Evolutionary conservation across 2,888 invertebrate species (phyloP).

Genomic region (Cinara cedri): DNA sequence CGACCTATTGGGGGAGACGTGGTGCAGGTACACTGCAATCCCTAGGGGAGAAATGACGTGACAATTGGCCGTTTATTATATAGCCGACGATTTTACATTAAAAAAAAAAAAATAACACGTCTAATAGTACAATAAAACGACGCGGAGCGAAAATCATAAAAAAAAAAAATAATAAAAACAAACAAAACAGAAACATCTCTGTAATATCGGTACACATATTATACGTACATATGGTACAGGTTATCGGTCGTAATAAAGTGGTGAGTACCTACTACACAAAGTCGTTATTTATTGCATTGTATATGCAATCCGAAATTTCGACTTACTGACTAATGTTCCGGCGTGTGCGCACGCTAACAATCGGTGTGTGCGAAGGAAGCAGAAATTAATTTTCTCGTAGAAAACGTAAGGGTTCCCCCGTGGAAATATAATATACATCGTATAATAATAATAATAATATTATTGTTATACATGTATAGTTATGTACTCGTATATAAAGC

Average conservation of each 20-base stretch:
- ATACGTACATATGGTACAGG: background rate
- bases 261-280: constrained; percentile 4
- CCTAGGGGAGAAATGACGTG: constrained; percentile 42
- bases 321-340: constrained; percentile 48
- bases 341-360: constrained; percentile 55
- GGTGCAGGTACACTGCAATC: background rate
- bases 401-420: constrained; percentile 43
- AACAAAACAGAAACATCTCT: constrained; percentile 31
- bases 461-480: background rate
- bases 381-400: constrained; percentile 55
- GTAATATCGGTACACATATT: background rate
- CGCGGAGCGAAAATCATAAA: constrained; percentile 27
- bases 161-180: too few species aligned
- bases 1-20: constrained; percentile 8
- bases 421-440: constrained; percentile 30
- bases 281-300: background rate
- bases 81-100: constrained; percentile 25
- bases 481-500: background rate
- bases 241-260: too few species aligned
- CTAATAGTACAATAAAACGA: background rate
- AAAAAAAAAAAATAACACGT: background rate
- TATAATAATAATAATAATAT: too few species aligned
- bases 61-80: constrained; percentile 52
- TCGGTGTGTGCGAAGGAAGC: constrained; percentile 47
- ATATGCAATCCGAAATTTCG: constrained; percentile 43